Conservation (phyloP, 2,797 vertebrate genomes). For the Chiroxiphia lanceolata region DNA sequence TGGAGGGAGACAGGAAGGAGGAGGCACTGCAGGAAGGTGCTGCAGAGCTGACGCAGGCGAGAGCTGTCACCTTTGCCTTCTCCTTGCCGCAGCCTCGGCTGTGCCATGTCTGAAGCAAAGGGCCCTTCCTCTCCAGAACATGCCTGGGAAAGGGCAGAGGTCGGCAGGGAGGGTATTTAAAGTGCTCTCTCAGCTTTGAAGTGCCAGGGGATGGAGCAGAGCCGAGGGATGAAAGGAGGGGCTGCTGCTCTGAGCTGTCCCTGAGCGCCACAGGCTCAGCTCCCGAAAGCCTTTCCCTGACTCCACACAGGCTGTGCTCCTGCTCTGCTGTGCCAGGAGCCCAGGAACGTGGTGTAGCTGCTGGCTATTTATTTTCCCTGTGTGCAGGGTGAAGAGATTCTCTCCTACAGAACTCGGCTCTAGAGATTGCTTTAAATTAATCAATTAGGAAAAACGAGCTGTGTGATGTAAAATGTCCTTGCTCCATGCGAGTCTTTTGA, state of each 20-base stretch:
- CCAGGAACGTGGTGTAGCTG: accelerated
- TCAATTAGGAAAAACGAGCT: conserved; percentile 75
- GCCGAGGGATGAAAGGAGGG: background rate
- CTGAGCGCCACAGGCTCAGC: background rate
- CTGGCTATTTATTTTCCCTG: background rate
- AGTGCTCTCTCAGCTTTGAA: conserved; percentile 18
- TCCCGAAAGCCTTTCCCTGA: background rate
- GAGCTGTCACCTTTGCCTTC: background rate
- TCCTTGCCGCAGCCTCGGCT: background rate
- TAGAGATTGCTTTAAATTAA: conserved; percentile 63
- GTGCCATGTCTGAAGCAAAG: background rate
- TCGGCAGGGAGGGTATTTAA: accelerated
- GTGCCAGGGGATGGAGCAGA: background rate
- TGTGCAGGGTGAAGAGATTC: background rate
- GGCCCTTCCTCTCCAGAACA: background rate
- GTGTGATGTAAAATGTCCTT: conserved; percentile 67
- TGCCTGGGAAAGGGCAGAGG: background rate
- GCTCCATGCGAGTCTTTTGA: conserved; percentile 57
- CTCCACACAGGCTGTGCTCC: accelerated
- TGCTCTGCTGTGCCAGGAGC: background rate
- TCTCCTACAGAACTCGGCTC: background rate
- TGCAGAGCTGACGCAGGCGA: accelerated
- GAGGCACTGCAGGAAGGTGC: background rate
- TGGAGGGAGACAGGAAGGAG: accelerated
- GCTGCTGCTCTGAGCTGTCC: conserved; percentile 46